These are phyloP conservation scores for Stenopsyche tienmushanensis DNA, from an alignment of 1,140 invertebrate species.

Conservation along the genomic window DNA sequence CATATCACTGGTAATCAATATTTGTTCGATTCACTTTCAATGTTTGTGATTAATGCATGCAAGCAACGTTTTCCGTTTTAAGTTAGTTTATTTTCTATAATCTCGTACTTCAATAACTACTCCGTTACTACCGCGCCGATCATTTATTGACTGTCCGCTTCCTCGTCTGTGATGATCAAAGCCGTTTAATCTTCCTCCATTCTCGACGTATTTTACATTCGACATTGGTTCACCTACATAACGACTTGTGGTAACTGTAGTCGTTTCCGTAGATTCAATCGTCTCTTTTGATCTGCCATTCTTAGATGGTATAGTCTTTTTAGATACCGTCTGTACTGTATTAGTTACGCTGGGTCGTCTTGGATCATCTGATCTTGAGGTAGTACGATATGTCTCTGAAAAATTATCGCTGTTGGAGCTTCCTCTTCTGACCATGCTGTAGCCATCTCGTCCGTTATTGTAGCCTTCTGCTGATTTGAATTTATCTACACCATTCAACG, in stretches of 20 bases:
- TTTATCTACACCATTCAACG: conserved; percentile 47
- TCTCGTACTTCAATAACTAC: conserved; percentile 54
- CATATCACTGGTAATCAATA: conserved; percentile 15
- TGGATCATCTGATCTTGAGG: conserved; percentile 64
- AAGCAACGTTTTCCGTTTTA: too few species aligned
- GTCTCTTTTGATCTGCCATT: conserved; percentile 63
- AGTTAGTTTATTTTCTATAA: conserved; percentile 43
- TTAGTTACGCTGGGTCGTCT: conserved; percentile 64
- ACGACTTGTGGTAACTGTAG: conserved; percentile 65
- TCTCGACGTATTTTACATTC: conserved; percentile 54
- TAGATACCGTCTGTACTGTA: conserved; percentile 65
- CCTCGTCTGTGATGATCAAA: conserved; percentile 49
- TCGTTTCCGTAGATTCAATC: conserved; percentile 67
- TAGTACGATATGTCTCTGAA: conserved; percentile 67
- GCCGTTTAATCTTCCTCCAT: conserved; percentile 50
- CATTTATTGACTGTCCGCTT: conserved; percentile 44
- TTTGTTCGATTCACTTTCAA: conserved; percentile 34
- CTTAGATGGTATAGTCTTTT: conserved; percentile 63
- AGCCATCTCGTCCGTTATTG: conserved; percentile 48
- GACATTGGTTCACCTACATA: conserved; percentile 53
- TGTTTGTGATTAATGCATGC: not conserved
- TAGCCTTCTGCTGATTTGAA: conserved; percentile 50
- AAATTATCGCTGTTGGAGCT: conserved; percentile 68
- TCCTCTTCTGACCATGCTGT: conserved; percentile 56
- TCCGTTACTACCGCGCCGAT: conserved; percentile 53